Evolutionary conservation across 2,113 vertebrate species (phyloP).

Genomic region (Crotalus tigris): DNA sequence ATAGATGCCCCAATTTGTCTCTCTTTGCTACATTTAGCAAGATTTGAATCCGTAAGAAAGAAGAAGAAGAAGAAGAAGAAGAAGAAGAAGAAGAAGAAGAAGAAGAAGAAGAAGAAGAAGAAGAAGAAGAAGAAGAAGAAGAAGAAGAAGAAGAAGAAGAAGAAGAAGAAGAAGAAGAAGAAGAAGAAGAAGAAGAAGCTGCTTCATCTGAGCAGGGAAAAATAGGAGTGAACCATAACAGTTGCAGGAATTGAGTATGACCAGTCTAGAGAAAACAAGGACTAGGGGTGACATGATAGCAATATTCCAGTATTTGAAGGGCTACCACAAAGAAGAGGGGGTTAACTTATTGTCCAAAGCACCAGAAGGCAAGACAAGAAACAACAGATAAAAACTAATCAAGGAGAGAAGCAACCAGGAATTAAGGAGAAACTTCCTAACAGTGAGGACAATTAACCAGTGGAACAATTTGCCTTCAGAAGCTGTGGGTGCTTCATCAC

Average conservation of each 20-base stretch:
- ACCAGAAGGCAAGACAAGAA: not conserved
- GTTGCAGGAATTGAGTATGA: not conserved
- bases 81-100: not conserved
- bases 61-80: not conserved
- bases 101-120: not conserved
- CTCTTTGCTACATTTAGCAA: not conserved
- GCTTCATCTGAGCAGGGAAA: not conserved
- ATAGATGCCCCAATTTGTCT: not conserved
- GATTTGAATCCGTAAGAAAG: not conserved
- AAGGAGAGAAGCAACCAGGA: not conserved
- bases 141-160: not conserved
- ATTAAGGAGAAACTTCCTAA: not conserved
- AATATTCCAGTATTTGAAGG: not conserved
- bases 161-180: not conserved
- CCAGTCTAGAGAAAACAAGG: not conserved
- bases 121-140: not conserved
- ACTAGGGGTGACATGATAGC: not conserved
- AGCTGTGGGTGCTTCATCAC: not conserved
- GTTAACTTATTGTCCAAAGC: not conserved
- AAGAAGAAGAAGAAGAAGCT: not conserved
- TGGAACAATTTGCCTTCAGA: not conserved
- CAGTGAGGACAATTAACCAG: not conserved
- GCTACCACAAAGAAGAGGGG: not conserved
- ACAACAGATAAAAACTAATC: not conserved
- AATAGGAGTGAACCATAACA: not conserved